Base-by-base conservation (phyloP, 2,113 vertebrate species). In the Physeter macrocephalus region DNA sequence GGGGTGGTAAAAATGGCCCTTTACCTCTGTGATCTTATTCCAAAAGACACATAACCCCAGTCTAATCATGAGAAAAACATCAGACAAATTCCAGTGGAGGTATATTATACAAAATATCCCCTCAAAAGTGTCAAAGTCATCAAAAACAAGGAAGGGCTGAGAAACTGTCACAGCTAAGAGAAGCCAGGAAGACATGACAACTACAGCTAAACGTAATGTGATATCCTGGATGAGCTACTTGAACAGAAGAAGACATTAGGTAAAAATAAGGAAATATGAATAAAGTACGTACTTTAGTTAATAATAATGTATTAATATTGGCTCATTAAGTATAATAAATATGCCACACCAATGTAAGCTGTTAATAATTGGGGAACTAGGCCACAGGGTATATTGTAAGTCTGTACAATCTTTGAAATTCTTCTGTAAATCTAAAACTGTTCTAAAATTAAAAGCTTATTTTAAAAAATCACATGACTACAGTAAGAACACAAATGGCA, bases 341-440 rank as follows among this genome's bases (percentile, higher is more conserved):
- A 54, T n/a, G 39, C 23, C 46, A 46, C 3, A 77, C 9, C 36
- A 52, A 52, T 3, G 18, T 39, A 89, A 72, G 69, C 20, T 92
- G 7, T 66, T 77, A 64, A 36, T 31, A 62, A 66, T 1, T 92
- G 14, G 43, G 54, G 1, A 57, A n/a, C 13, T 23, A 52, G 10
- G 31, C 6, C 36, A 29, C 8, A 23, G 29, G 2, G 2, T 84
- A 8, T 14, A 49, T 4, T 18, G 0, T 5, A 87, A 84, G 5
- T 6, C 13, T 57, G 27, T 20, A 20, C 17, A 69, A 43, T n/a
- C 52, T 69, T 57, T 77, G 6, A 64, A 59, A 78, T 20, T 43
- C n/a, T 93, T 66, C 46, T 62, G 41, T 62, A 80, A 81, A 49
- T 85, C 82, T 94, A 81, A 75, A 93, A 80, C 27, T 59, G 6